Base-by-base conservation (phyloP, 35 echinoderm and acorn worm species). In the Anneissia japonica region DNA sequence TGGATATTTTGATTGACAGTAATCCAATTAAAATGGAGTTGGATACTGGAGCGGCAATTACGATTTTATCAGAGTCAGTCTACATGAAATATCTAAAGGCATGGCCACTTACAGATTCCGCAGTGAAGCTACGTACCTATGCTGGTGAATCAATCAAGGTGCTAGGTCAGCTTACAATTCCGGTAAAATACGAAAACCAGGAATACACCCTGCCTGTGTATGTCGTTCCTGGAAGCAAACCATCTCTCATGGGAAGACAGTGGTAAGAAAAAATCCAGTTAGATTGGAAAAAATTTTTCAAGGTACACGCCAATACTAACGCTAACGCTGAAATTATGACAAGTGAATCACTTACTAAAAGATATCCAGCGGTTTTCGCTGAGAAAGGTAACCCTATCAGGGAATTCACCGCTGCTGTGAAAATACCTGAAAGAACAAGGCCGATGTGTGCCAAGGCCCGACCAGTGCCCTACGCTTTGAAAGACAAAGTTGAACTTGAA, bases 41-140 rank as follows among this genome's bases (percentile, higher is more conserved):
- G n/a, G 83, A 85, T 74, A 85, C 83, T 34, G 83, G 83, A 0
- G 83, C 83, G 11, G 51, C 37, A 19, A 31, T 85, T 7, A 34
- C 5, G 6, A 74, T 85, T 30, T 35, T 85, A 35, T 75, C 83
- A 36, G 51, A 85, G 21, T 11, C 32, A 36, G 83, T 85, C 5
- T 85, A 85, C 73, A 26, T 36, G 46, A 75, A 76, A 29, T 30
- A 85, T 30, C 43, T 85, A 19, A 31, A 26, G 17, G 16, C 72
- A 19, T 30, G 34, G 6, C 30, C 7, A 19, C 35, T 86, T 19
- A 23, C 75, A 29, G 14, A 72, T 3, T 33, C 72, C 0, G 4
- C 72, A 34, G 74, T 30, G 5, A 77, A 80, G 46, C 31, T 87
- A 16, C 31, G 34, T 4, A 35, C 75, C 17, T 80, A 78, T 46